These are phyloP conservation scores for Drosophila quasianomalipes DNA, from an alignment of 2,888 invertebrate species.

Conservation along the genomic window DNA sequence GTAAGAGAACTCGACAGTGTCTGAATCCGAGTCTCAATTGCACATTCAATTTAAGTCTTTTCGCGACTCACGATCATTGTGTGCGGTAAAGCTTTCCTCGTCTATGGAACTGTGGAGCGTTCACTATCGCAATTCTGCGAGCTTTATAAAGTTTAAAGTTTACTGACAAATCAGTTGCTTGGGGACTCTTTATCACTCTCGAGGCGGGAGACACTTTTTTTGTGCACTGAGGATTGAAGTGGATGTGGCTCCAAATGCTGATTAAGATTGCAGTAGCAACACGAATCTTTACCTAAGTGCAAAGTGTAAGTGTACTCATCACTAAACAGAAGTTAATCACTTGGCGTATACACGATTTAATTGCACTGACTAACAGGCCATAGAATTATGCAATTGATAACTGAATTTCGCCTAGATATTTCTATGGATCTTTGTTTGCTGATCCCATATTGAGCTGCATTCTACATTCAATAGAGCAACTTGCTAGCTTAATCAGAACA, in stretches of 20 bases:
- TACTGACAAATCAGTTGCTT: background rate
- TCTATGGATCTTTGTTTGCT: background rate
- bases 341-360: conserved; percentile 11
- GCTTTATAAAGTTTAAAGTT: conserved; percentile 29
- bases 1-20: conserved; percentile 73
- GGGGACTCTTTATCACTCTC: background rate
- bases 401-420: background rate
- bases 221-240: conserved; percentile 3
- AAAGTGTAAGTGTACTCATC: conserved; percentile 10
- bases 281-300: background rate
- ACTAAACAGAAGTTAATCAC: conserved; percentile 15
- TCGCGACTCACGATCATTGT: conserved; percentile 55
- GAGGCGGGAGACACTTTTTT: conserved; percentile 5
- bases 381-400: conserved; percentile 1
- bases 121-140: conserved; percentile 20
- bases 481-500: background rate
- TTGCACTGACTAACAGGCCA: conserved; percentile 6
- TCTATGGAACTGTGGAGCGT: conserved; percentile 19
- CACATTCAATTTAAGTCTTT: conserved; percentile 77
- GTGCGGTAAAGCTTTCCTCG: conserved; percentile 46
- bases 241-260: background rate
- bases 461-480: background rate
- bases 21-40: conserved; percentile 69
- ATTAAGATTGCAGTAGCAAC: background rate
- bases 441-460: background rate